A percentile compares a stretch with the other conserved stretches of the same genome.
These are phyloP conservation scores for Ceratina australensis DNA, from an alignment of 1,140 invertebrate species.

Conservation along the genomic window DNA sequence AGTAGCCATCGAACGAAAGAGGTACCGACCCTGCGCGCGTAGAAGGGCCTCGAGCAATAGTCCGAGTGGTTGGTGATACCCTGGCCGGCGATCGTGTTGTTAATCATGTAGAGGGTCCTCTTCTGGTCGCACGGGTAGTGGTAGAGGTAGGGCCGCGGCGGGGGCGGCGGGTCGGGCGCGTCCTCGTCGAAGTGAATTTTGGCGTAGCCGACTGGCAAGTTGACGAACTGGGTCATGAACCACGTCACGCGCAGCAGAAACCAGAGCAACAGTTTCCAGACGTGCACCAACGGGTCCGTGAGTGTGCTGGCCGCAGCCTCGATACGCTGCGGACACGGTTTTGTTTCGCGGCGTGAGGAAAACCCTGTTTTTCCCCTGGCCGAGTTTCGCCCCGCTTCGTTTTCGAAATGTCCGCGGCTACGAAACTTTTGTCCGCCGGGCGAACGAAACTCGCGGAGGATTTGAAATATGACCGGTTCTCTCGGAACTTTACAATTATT, in stretches of 20 bases:
- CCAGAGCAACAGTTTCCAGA: conserved; percentile 69
- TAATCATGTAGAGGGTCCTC: conserved; percentile 84
- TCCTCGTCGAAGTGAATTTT: conserved; percentile 71
- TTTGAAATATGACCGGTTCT: background rate
- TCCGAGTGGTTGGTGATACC: conserved; percentile 65
- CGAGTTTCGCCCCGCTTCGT: conserved; percentile 14
- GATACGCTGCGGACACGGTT: conserved; percentile 57
- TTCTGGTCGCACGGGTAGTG: conserved; percentile 84
- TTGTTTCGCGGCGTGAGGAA: background rate
- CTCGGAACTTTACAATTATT: conserved; percentile 17
- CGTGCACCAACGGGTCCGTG: conserved; percentile 67
- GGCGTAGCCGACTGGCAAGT: conserved; percentile 66
- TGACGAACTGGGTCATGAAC: conserved; percentile 67
- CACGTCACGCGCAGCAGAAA: conserved; percentile 66
- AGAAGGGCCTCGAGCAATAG: conserved; percentile 72
- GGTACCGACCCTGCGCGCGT: conserved; percentile 70
- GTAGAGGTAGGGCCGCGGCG: conserved; percentile 69
- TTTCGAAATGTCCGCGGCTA: background rate
- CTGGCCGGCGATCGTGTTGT: conserved; percentile 78
- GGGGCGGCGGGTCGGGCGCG: conserved; percentile 71
- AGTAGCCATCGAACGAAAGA: no score
- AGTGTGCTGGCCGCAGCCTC: conserved; percentile 63
- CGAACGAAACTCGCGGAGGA: background rate
- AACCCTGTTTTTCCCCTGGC: background rate
- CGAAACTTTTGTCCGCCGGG: background rate